Conservation (phyloP, 1,140 invertebrate species). For the Trichonephila clavata region DNA sequence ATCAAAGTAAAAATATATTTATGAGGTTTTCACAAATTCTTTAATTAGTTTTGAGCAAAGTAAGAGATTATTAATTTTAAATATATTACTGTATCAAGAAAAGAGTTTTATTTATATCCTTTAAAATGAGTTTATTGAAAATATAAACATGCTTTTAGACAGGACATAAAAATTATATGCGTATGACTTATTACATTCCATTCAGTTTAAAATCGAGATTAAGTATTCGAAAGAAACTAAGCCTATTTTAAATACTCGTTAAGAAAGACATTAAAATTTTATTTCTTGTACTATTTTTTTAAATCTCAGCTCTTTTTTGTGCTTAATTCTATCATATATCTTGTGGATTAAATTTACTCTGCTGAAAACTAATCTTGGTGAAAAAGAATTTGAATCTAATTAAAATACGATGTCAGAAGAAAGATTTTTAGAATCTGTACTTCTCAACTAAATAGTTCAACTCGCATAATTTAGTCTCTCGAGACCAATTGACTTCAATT, state of each 20-base stretch:
- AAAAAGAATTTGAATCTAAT: not conserved
- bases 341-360: not conserved
- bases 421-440: not conserved
- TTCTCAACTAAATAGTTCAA: not conserved
- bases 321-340: not conserved
- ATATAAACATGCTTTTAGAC: too few species aligned
- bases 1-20: too few species aligned
- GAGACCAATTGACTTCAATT: slow-evolving; percentile 15
- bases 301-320: not conserved
- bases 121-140: too few species aligned
- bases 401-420: not conserved
- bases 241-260: not conserved
- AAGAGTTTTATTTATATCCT: too few species aligned
- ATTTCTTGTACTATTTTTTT: not conserved
- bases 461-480: not conserved
- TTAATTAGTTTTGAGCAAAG: too few species aligned
- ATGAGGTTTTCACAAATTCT: too few species aligned
- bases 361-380: not conserved
- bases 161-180: too few species aligned
- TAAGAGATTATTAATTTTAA: too few species aligned
- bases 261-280: not conserved
- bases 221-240: not conserved
- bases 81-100: too few species aligned
- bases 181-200: too few species aligned
- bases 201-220: too few species aligned